Percentiles rank a stretch among this genome's conserved stretches.
Conservation (phyloP, 2,888 invertebrate genomes). For the Pyrochroa serraticornis region DNA sequence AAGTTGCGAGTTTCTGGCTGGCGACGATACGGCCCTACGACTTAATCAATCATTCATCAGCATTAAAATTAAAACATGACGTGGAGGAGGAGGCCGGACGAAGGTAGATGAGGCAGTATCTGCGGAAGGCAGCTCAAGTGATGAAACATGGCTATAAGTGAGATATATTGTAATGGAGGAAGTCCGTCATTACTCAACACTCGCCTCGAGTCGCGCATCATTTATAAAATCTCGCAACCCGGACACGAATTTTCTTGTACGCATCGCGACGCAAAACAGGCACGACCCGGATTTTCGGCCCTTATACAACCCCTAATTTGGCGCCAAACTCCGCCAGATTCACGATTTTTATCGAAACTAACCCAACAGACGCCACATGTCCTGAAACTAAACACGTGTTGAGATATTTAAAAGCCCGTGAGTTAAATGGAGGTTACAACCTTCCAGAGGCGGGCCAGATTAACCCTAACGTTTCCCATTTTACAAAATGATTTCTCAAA, state of each 20-base stretch:
- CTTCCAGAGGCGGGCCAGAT: too few relatives aligned
- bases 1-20: background rate
- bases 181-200: conserved; percentile 55
- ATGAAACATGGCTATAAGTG: conserved; percentile 55
- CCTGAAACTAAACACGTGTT: too few relatives aligned
- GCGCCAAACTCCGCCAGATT: too few relatives aligned
- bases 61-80: conserved; percentile 49
- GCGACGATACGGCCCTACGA: conserved; percentile 9
- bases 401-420: too few relatives aligned
- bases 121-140: conserved; percentile 47
- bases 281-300: too few relatives aligned
- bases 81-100: conserved; percentile 23
- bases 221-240: conserved; percentile 42
- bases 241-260: conserved; percentile 30
- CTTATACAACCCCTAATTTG: too few relatives aligned
- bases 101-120: conserved; percentile 39
- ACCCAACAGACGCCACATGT: too few relatives aligned
- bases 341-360: too few relatives aligned
- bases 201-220: conserved; percentile 48
- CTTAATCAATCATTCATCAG: conserved; percentile 51
- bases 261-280: background rate
- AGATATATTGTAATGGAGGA: conserved; percentile 55
- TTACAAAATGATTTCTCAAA: too few relatives aligned
- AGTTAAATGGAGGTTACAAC: too few relatives aligned
- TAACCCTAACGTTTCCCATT: too few relatives aligned